Evolutionary conservation across 2,113 vertebrate species (phyloP), one percentile per base, ranked within the genome.

Genomic region (Apeltes quadracus): DNA sequence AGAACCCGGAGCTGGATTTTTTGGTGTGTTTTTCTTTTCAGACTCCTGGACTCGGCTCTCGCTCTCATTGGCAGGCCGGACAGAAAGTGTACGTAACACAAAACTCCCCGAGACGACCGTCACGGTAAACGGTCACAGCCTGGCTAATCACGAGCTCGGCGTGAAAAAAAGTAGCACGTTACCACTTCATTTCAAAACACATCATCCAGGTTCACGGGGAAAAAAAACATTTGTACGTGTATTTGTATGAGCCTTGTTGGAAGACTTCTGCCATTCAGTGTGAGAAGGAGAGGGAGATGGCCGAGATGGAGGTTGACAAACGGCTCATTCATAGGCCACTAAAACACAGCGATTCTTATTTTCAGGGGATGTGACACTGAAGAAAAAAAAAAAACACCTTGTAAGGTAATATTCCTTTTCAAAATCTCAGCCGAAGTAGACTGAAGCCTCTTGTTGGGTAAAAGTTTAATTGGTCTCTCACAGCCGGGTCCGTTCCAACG

Each of bases 151-250:
- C 72, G 50, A 64, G 69, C 38, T 69, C n/a, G 51, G 39, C 41
- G 50, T 54, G 61, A 65, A 63, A 65, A 63, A 39, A 50, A 63
- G 63, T 51, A 50, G 74, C 81, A 87, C 67, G 81, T 79, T 71
- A 85, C 69, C 77, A 75, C 66, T 61, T 59, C 58, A 71, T 84
- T 72, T 83, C 18, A 56, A 87, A 66, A 67, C 71, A 81, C 67
- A 46, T 80, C 27, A 78, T 81, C 62, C 55, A 10, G 65, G 83
- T 87, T 29, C 81, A 79, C 43, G 23, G 75, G n/a, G n/a, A n/a
- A n/a, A n/a, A n/a, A n/a, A n/a, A n/a, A n/a, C n/a, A n/a, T n/a
- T n/a, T n/a, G n/a, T n/a, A n/a, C n/a, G n/a, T n/a, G n/a, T n/a
- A n/a, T n/a, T n/a, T n/a, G n/a, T n/a, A n/a, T n/a, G n/a, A n/a